A percentile compares a stretch with the other conserved stretches of the same genome.
phyloP scores from a whole-genome alignment of 2,113 vertebrate species.

The mouse (Mus musculus) region DNA sequence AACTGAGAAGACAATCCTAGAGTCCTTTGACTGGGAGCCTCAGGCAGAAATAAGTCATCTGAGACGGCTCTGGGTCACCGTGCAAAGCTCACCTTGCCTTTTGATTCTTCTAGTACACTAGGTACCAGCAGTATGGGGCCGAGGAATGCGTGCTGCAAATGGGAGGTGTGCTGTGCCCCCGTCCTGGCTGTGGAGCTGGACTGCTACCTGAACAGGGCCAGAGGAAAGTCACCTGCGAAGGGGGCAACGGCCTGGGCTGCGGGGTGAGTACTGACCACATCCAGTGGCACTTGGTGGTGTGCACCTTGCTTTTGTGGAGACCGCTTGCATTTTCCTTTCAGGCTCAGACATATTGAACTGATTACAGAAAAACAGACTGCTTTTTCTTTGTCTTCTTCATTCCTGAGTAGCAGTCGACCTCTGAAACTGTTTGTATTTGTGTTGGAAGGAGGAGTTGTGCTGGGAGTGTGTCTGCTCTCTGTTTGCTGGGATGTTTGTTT shows the following conservation, averaged over 20 bases:
- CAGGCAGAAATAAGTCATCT: not conserved
- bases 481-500: slow-evolving; percentile 42
- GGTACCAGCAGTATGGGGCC: slow-evolving; percentile 92
- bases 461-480: slow-evolving; percentile 69
- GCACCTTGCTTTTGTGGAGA: not conserved
- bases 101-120: slow-evolving; percentile 89
- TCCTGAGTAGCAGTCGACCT: slow-evolving; percentile 26
- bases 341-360: not conserved
- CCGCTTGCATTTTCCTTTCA: not conserved
- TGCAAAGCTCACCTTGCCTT: not conserved
- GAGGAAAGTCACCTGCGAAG: slow-evolving; percentile 89
- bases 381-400: not conserved
- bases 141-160: slow-evolving; percentile 93
- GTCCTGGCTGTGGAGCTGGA: slow-evolving; percentile 92
- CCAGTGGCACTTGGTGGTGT: not conserved
- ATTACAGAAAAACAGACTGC: not conserved
- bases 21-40: fast-evolving
- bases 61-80: fast-evolving
- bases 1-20: not conserved
- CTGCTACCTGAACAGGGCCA: slow-evolving; percentile 88
- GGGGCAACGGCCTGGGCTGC: slow-evolving; percentile 87
- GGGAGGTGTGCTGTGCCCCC: slow-evolving; percentile 94
- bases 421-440: slow-evolving; percentile 22
- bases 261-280: slow-evolving; percentile 87
- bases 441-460: slow-evolving; percentile 26